Percentiles rank a stretch among this genome's conserved stretches.
Evolutionary conservation across 2,797 vertebrate species (phyloP).

Genomic region (Labeo calbasu): DNA sequence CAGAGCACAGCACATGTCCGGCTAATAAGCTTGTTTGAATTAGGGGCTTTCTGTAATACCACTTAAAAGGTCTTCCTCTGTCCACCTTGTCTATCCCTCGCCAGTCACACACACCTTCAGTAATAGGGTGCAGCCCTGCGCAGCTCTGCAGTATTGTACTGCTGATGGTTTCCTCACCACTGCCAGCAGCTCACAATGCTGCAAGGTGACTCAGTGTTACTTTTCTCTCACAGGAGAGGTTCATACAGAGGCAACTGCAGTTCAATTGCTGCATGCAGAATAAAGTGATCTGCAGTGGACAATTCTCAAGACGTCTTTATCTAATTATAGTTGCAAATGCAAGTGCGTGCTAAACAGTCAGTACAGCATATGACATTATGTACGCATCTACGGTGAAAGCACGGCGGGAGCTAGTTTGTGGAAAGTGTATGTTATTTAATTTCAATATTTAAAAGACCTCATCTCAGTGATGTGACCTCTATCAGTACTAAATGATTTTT

Average conservation of each 20-base stretch:
- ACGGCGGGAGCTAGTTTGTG: not conserved
- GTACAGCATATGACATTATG: not conserved
- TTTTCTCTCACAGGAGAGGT: conserved; percentile 72
- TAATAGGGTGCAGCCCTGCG: conserved; percentile 62
- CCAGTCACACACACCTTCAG: not conserved
- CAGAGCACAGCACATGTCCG: conserved; percentile 7
- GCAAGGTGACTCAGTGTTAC: conserved; percentile 84
- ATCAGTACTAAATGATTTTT: not conserved
- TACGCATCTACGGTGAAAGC: not conserved
- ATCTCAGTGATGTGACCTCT: conserved; percentile 2
- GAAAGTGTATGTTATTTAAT: not conserved
- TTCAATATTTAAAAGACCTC: not conserved
- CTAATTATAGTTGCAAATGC: not conserved
- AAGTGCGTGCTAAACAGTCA: not conserved
- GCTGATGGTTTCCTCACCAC: conserved; percentile 66
- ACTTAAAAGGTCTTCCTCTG: conserved; percentile 20
- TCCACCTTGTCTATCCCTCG: conserved; percentile 13
- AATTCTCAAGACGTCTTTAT: conserved; percentile 33
- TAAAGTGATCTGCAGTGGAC: conserved; percentile 65
- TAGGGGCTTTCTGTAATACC: conserved; percentile 39
- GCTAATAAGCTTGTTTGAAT: conserved; percentile 30
- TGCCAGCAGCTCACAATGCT: conserved; percentile 78
- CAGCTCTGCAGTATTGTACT: conserved; percentile 70
- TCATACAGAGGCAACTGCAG: conserved; percentile 59
- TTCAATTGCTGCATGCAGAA: conserved; percentile 70